phyloP scores from a whole-genome alignment of 2,797 vertebrate species.

The Zalophus californianus region DNA sequence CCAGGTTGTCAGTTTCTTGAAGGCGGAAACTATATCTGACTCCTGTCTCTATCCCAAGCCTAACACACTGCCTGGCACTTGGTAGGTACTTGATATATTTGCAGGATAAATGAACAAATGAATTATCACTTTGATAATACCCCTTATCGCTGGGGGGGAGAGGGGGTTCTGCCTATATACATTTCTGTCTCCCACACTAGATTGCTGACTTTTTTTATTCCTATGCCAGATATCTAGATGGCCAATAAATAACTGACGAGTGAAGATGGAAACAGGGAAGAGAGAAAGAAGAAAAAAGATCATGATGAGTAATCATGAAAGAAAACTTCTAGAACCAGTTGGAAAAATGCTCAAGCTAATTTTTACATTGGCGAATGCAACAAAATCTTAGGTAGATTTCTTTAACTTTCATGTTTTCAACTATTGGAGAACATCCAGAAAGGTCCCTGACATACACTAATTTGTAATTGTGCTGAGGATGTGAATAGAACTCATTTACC shows the following conservation, averaged over 20 bases:
- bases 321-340: not conserved
- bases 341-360: not conserved
- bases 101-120: slow-evolving; percentile 27
- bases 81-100: not conserved
- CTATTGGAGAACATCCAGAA: slow-evolving; percentile 24
- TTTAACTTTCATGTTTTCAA: slow-evolving; percentile 8
- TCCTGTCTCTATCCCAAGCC: slow-evolving; percentile 17
- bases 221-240: slow-evolving; percentile 13
- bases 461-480: not conserved
- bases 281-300: slow-evolving; percentile 27
- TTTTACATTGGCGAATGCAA: not conserved
- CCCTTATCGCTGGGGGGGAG: not conserved
- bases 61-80: slow-evolving; percentile 28
- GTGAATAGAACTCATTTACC: not conserved
- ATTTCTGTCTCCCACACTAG: not conserved
- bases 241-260: slow-evolving; percentile 45
- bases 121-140: slow-evolving; percentile 49
- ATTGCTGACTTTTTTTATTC: not conserved
- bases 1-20: slow-evolving; percentile 44
- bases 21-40: slow-evolving; percentile 23
- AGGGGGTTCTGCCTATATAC: not conserved
- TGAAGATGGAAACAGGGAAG: not conserved
- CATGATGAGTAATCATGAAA: slow-evolving; percentile 16
- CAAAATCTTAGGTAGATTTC: slow-evolving; percentile 18
- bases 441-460: not conserved